Evolutionary conservation across 2,888 invertebrate species (phyloP), one percentile per base, ranked within the genome.

Genomic region (Galerucella nymphaeae): DNA sequence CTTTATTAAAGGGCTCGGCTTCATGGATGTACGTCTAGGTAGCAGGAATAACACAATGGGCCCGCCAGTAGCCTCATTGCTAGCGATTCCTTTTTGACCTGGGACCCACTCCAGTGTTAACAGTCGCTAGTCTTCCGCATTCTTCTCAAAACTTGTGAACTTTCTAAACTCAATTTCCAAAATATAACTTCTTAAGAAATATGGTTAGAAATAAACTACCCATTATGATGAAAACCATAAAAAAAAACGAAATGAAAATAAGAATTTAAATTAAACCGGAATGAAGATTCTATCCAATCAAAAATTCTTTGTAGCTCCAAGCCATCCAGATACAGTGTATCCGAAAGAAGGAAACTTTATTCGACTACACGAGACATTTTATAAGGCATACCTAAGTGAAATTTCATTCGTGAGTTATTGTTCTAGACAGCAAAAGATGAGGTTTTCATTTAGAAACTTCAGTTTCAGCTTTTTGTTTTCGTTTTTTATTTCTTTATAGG

Each of bases 251-350:
- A 65, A 70, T 70, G 65, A 41, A 62, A 58, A 30, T 55, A 45
- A 59, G 38, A 70, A 73, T 75, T 75, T 64, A 71, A 71, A 76
- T 74, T 72, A 70, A 72, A 70, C 68, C 65, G 48, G 70, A 68
- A 76, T 70, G 66, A 62, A 69, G 73, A 62, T 71, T 73, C 73
- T 57, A 73, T 73, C 71, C 71, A 71, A 75, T 75, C 71, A 70
- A 75, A 73, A 62, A 62, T 69, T 73, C 73, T 71, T 71, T 62
- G 13, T 62, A 42, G 38, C 61, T 41, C 20, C 5, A 62, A 42
- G 61, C 41, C 13, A 38, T 42, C 16, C 20, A 62, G 61, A 62
- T 62, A 62, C 16, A 62, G 41, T 62, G 18, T 41, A 41, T 8
- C 41, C 13, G 38, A 41, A 62, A 41, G 61, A 62, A 41, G 16